phyloP scores from a whole-genome alignment of 2,797 vertebrate genomes.

The Schizopygopsis pylzovi region DNA sequence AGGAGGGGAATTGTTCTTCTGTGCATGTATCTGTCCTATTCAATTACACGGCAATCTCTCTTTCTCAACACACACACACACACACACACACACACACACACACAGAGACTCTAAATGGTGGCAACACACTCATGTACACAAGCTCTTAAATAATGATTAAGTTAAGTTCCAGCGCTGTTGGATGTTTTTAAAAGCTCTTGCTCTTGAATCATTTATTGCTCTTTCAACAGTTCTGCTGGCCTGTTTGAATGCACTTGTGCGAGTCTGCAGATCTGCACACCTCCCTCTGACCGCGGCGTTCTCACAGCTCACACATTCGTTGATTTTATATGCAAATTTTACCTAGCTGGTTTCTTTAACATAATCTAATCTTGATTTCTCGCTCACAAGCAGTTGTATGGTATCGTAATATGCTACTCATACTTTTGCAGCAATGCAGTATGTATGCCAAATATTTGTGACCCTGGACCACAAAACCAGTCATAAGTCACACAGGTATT shows the following conservation, averaged over 20 bases:
- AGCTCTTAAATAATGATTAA: slow-evolving; percentile 66
- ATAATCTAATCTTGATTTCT: background rate
- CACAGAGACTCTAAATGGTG: background rate
- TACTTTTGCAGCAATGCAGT: too few relatives aligned
- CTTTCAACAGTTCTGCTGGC: slow-evolving; percentile 57
- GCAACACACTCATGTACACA: slow-evolving; percentile 49
- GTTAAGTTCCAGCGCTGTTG: slow-evolving; percentile 50
- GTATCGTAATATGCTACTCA: too few relatives aligned
- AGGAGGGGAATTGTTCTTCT: slow-evolving; percentile 30
- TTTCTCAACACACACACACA: slow-evolving; percentile 25
- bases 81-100: slow-evolving; percentile 1
- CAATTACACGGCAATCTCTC: slow-evolving; percentile 47
- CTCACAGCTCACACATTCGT: background rate
- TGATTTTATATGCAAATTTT: background rate
- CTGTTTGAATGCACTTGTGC: slow-evolving; percentile 58
- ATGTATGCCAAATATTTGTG: too few relatives aligned
- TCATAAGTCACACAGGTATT: too few relatives aligned
- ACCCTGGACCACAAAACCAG: too few relatives aligned
- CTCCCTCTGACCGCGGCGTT: background rate
- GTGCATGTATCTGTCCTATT: slow-evolving; percentile 50
- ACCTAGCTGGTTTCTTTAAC: background rate
- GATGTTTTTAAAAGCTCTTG: slow-evolving; percentile 60
- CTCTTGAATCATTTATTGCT: slow-evolving; percentile 64
- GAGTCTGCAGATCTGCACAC: background rate
- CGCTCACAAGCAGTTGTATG: too few relatives aligned